Percentiles rank a stretch among this genome's conserved stretches.
Conservation (phyloP, 2,888 invertebrate species). For the Eupelmus urozonus region DNA sequence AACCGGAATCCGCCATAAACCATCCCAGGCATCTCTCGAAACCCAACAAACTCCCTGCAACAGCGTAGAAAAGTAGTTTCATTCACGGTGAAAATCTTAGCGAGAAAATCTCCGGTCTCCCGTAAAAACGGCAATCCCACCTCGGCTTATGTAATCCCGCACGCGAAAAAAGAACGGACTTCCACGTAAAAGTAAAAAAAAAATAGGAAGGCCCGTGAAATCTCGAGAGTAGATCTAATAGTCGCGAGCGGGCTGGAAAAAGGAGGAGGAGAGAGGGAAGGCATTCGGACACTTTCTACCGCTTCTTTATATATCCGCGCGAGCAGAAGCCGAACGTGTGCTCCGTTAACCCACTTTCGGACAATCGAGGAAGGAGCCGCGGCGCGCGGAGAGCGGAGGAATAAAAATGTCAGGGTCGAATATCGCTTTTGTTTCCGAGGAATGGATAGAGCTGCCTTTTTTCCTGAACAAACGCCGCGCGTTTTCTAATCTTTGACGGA, state of each 20-base stretch:
- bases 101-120: too few species aligned
- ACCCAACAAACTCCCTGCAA: too few species aligned
- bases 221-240: slow-evolving; percentile 26
- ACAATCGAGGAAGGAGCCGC: slow-evolving; percentile 52
- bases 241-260: not conserved
- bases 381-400: not conserved
- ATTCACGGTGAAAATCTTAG: too few species aligned
- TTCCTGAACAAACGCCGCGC: not conserved
- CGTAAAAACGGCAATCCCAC: too few species aligned
- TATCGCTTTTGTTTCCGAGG: slow-evolving; percentile 62
- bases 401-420: slow-evolving; percentile 56
- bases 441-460: not conserved
- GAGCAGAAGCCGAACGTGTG: slow-evolving; percentile 48
- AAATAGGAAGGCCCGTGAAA: not conserved
- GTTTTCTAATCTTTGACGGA: not conserved
- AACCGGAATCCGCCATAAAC: too few species aligned
- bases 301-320: slow-evolving; percentile 5
- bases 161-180: too few species aligned
- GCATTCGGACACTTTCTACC: slow-evolving; percentile 53
- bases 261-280: slow-evolving; percentile 1
- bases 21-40: too few species aligned
- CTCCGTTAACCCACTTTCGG: slow-evolving; percentile 69
- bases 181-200: not conserved
- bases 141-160: too few species aligned
- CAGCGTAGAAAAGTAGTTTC: too few species aligned